phyloP scores from a whole-genome alignment of 2,888 invertebrate genomes.

The Hydropsyche betteni region DNA sequence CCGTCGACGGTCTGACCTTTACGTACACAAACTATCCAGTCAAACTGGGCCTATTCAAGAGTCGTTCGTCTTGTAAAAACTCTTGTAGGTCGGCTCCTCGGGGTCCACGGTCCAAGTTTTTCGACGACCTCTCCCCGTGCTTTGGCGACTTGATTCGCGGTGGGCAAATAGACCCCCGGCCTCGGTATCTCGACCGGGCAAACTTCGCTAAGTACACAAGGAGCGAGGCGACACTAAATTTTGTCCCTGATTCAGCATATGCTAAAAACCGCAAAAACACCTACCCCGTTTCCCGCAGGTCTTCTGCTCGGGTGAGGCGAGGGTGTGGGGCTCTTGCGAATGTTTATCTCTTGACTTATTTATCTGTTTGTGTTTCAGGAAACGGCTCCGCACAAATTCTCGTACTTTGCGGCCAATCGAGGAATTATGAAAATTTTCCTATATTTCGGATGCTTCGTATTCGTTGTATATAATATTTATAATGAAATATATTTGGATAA shows the following conservation, averaged over 20 bases:
- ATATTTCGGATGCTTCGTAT: no score
- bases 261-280: slow-evolving; percentile 38
- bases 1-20: background rate
- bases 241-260: slow-evolving; percentile 46
- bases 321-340: no score
- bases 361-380: slow-evolving; percentile 8
- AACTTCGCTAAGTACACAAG: slow-evolving; percentile 47
- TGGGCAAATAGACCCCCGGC: slow-evolving; percentile 17
- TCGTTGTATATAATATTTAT: no score
- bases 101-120: no score
- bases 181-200: slow-evolving; percentile 47
- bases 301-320: background rate
- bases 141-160: slow-evolving; percentile 11
- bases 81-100: no score
- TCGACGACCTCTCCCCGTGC: background rate
- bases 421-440: no score
- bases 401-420: no score
- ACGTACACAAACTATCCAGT: no score
- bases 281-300: background rate
- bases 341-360: background rate
- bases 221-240: slow-evolving; percentile 38
- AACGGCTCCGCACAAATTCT: background rate
- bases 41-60: no score
- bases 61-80: no score
- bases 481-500: no score